Evolutionary conservation across 2,113 vertebrate genomes (phyloP).

Genomic region (Clinocottus analis): DNA sequence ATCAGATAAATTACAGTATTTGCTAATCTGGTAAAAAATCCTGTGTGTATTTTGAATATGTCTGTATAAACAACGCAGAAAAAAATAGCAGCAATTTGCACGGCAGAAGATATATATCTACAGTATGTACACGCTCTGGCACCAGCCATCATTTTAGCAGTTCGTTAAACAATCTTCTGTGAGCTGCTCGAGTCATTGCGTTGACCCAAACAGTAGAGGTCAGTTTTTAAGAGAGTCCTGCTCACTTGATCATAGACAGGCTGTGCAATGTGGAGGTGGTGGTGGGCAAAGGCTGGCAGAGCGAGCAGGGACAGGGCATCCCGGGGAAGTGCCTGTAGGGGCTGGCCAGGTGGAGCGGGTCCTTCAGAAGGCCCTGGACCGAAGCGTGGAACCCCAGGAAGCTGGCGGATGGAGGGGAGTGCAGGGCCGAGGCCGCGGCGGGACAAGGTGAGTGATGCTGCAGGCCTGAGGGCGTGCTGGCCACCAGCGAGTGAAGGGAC

Average conservation of each 20-base stretch:
- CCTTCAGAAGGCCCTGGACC: slow-evolving; percentile 79
- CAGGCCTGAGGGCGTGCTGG: slow-evolving; percentile 57
- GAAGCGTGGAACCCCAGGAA: slow-evolving; percentile 81
- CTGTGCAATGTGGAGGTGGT: slow-evolving; percentile 79
- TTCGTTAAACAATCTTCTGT: slow-evolving; percentile 24
- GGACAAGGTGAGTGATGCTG: slow-evolving; percentile 62
- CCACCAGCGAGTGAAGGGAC: slow-evolving; percentile 80
- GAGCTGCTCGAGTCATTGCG: slow-evolving; percentile 14
- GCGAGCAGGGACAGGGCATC: slow-evolving; percentile 83
- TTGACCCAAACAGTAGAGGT: slow-evolving; percentile 24
- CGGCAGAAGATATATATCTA: slow-evolving; percentile 60
- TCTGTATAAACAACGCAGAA: slow-evolving; percentile 56
- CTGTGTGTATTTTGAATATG: slow-evolving; percentile 58
- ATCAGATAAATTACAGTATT: slow-evolving; percentile 72
- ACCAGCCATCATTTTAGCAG: slow-evolving; percentile 36
- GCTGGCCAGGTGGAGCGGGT: slow-evolving; percentile 78
- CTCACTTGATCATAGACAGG: slow-evolving; percentile 83
- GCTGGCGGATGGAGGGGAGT: slow-evolving; percentile 75
- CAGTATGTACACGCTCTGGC: slow-evolving; percentile 71
- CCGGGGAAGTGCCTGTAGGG: slow-evolving; percentile 84
- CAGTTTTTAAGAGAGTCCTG: slow-evolving; percentile 29
- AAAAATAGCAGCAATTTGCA: slow-evolving; percentile 77
- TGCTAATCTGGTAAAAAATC: slow-evolving; percentile 56
- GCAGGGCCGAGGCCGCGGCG: slow-evolving; percentile 57
- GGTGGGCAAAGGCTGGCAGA: slow-evolving; percentile 82